These are phyloP conservation scores for Callinectes sapidus DNA, from an alignment of 2,888 invertebrate genomes.

Conservation along the genomic window DNA sequence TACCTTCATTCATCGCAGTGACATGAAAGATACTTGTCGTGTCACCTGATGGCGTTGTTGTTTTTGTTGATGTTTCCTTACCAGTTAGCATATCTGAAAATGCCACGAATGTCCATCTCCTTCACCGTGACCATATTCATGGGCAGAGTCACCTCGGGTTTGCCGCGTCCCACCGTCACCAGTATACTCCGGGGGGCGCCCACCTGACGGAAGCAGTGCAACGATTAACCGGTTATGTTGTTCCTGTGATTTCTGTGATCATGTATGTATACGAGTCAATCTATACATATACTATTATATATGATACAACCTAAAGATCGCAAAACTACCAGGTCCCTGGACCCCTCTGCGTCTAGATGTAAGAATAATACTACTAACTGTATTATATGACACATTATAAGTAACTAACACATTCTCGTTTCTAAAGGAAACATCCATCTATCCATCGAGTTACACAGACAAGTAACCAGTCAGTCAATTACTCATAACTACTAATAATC, in stretches of 20 bases:
- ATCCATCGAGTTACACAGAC: neutral
- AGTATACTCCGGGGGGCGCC: conserved; percentile 90
- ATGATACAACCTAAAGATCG: neutral
- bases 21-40: neutral
- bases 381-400: neutral
- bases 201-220: conserved; percentile 79
- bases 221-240: neutral
- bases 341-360: neutral
- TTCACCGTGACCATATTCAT: conserved; percentile 86
- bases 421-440: neutral
- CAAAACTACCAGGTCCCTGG: neutral
- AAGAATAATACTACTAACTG: neutral
- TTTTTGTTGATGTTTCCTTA: conserved; percentile 73
- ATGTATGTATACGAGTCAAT: neutral
- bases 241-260: neutral
- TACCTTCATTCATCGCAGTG: neutral
- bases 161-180: conserved; percentile 92
- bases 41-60: neutral
- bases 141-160: conserved; percentile 86
- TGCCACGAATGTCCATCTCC: conserved; percentile 94
- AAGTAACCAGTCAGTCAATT: neutral
- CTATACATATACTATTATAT: neutral
- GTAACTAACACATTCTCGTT: neutral
- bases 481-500: too few species aligned
- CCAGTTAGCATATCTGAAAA: conserved; percentile 94